A percentile compares a stretch with the other conserved stretches of the same genome.
Evolutionary conservation across 2,113 vertebrate species (phyloP).

Genomic region (Antidorcas marsupialis): DNA sequence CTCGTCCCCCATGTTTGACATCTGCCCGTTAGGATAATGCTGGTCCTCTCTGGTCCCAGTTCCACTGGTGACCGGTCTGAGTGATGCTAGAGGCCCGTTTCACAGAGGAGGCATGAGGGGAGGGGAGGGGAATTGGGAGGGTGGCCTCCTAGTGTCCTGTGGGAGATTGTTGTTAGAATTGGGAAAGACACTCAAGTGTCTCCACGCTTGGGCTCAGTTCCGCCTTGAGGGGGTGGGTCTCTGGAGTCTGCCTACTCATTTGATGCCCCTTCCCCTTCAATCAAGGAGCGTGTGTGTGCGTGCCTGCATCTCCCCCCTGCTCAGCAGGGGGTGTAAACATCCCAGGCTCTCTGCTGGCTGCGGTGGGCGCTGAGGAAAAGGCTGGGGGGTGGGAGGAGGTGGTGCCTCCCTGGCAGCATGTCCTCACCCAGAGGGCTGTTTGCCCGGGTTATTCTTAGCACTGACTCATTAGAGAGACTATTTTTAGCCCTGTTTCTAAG

Average conservation of each 20-base stretch:
- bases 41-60: neutral
- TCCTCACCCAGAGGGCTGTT: neutral
- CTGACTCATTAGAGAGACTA: constrained; percentile 51
- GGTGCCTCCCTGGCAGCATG: neutral
- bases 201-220: too few relatives aligned
- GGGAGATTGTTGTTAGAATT: neutral
- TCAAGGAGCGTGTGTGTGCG: rapidly evolving
- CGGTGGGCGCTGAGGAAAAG: neutral
- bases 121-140: neutral
- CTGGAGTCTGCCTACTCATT: neutral
- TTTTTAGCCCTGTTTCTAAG: constrained; percentile 66
- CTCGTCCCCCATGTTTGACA: rapidly evolving
- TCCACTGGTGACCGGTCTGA: neutral
- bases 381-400: neutral
- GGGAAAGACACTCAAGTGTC: neutral
- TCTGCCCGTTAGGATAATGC: neutral
- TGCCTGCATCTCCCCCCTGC: neutral
- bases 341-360: neutral
- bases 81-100: neutral
- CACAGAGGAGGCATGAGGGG: neutral
- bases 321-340: neutral
- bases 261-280: rapidly evolving
- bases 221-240: neutral
- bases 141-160: neutral
- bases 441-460: constrained; percentile 65